Evolutionary conservation across 2,888 invertebrate genomes (phyloP).

Genomic region (Pollenia griseotomentosa): DNA sequence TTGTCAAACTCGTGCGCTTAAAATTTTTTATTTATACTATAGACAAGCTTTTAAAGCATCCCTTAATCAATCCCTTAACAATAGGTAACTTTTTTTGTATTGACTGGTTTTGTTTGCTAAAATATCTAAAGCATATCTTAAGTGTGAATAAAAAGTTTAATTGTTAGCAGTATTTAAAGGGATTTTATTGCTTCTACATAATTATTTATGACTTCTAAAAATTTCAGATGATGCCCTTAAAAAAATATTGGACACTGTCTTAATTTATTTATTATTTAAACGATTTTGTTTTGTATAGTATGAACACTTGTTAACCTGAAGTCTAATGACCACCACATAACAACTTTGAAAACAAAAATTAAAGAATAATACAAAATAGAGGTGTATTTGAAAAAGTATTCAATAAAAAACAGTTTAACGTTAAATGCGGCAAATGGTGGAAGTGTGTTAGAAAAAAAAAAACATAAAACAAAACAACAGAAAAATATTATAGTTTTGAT

Average conservation of each 20-base stretch:
- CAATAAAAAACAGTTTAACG: constrained; percentile 61
- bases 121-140: no score
- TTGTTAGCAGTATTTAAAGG: no score
- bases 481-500: background rate
- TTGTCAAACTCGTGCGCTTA: no score
- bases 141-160: no score
- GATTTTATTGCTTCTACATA: no score
- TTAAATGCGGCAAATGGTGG: constrained; percentile 53
- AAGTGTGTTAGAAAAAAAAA: constrained; percentile 28
- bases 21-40: no score
- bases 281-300: constrained; percentile 39
- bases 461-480: background rate
- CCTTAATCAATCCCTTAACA: no score
- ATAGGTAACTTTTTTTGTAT: no score
- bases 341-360: background rate
- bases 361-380: constrained; percentile 4
- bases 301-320: constrained; percentile 74
- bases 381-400: constrained; percentile 44
- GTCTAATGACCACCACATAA: constrained; percentile 37
- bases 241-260: background rate
- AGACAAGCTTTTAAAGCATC: no score
- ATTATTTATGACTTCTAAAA: no score
- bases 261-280: constrained; percentile 4
- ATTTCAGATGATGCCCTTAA: background rate
- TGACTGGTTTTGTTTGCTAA: no score